Evolutionary conservation across 1,140 invertebrate genomes (phyloP), one percentile per base, ranked within the genome.

Genomic region (Meloidogyne chitwoodi): DNA sequence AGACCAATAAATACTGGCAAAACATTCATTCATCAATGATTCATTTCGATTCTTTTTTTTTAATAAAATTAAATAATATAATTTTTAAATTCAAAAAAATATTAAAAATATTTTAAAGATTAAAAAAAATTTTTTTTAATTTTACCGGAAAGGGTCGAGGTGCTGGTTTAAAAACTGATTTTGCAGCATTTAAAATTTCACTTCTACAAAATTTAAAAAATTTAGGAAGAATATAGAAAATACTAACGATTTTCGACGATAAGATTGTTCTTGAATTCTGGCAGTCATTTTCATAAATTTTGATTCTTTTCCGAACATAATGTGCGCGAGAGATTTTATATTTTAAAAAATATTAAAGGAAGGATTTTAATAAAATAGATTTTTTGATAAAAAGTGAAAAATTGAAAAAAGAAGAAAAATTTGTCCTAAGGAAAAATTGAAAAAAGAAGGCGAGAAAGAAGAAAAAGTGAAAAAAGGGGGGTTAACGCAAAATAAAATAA

Each of bases 1-100:
- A 64, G 56, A 61, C 71, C 71, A 73, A 73, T 73, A 73, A 22
- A 73, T 29, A 63, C 26, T 61, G 0, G 71, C 24, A 63, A 73
- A 56, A n/a, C 24, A 14, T 26, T 73, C n/a, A 29, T 73, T 73
- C 26, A 73, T 73, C 26, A 73, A 64, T 11, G 24, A 14, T 64
- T 73, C 64, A 64, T 14, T 73, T 31, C 22, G 31, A 61, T 65
- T n/a, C 68, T 31, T 24, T 44, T 16, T 41, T 41, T 41, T 14
- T 0, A 31, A 3, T 2, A 24, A 24, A 31, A n/a, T n/a, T n/a
- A n/a, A n/a, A n/a, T n/a, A n/a, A n/a, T n/a, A n/a, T n/a, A n/a
- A n/a, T n/a, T n/a, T n/a, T n/a, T n/a, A n/a, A n/a, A n/a, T n/a
- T n/a, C n/a, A n/a, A n/a, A n/a, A n/a, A n/a, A n/a, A n/a, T n/a